phyloP scores from a whole-genome alignment of 2,797 vertebrate genomes.

The Coendou prehensilis region DNA sequence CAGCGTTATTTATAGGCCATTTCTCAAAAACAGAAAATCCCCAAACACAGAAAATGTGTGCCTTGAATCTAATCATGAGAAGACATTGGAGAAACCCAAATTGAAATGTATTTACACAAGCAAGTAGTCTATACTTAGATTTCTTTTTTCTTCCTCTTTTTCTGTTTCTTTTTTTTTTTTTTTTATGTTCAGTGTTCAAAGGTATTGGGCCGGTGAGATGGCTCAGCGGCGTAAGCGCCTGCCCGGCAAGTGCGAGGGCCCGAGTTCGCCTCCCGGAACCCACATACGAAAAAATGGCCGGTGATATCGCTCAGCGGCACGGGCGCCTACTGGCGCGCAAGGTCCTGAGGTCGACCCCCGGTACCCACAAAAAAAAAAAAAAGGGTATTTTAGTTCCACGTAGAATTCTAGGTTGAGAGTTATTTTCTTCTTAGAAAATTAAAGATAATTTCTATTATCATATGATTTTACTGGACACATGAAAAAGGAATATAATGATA shows the following conservation, averaged over 20 bases:
- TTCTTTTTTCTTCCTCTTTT: not conserved
- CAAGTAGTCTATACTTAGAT: not conserved
- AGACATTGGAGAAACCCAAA: not conserved
- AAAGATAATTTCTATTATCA: not conserved
- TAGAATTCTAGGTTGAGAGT: conserved; percentile 18
- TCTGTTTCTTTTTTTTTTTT: not conserved
- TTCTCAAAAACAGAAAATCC: not conserved
- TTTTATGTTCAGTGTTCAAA: not conserved
- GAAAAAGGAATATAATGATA: not conserved
- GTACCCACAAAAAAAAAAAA: no score
- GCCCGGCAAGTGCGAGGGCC: no score
- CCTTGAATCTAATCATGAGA: not conserved
- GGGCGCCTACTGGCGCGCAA: no score
- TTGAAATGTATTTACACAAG: not conserved
- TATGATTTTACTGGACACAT: conserved; percentile 10
- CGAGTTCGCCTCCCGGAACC: no score
- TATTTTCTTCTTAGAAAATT: conserved; percentile 8
- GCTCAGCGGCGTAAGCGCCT: no score
- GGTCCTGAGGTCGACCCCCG: no score
- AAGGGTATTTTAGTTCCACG: not conserved
- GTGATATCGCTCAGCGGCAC: no score
- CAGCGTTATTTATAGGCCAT: not conserved
- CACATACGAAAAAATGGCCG: no score
- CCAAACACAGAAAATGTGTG: not conserved
- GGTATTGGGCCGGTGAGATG: no score